Base-by-base conservation (phyloP, 2,797 vertebrate genomes). In the Gymnopithys bicolor region DNA sequence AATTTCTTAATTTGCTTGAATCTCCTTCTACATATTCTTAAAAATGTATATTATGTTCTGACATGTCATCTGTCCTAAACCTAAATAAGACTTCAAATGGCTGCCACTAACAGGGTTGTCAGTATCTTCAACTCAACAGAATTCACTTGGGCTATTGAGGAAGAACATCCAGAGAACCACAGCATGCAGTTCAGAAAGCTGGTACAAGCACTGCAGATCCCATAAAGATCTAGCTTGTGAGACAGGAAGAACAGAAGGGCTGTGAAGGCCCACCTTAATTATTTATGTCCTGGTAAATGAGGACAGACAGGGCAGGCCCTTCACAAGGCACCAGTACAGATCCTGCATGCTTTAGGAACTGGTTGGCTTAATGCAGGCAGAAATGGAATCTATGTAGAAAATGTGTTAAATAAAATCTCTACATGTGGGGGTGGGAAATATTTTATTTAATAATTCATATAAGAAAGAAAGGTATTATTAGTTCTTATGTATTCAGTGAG, bases 311-410 rank as follows among this genome's bases (percentile, higher is more conserved):
- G 21, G 13, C 19, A 74, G 27, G 25, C 3, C 43, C 8, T 73
- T 74, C 25, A 53, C 15, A 69, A 75, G 15, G 13, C 13, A 37
- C 0, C 0, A 71, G 21, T 49, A 71, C 10, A 35, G 27, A 30
- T 19, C 25, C 13, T 2, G 0, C 3, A 5, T 0, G 0, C 18
- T 74, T 46, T 19, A 81, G 33, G 22, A 90, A 23, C 13, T 51
- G 8, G 4, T 41, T 85, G 4, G 12, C 28, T 56, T 64, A 83
- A 63, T 17, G 32, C 12, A 74, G n/a, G 10, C 12, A 64, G 46
- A 90, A 39, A 18, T 51, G 5, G 30, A 84, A 53, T 60, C 19
- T 35, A 1, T 56, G 32, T 1, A 46, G 43, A 62, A 89, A 71
- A 91, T 6, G 2, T 7, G 17, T 22, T 52, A 33, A 7, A 27